Conservation (phyloP, 2,113 vertebrate genomes). For the Peromyscus californicus region DNA sequence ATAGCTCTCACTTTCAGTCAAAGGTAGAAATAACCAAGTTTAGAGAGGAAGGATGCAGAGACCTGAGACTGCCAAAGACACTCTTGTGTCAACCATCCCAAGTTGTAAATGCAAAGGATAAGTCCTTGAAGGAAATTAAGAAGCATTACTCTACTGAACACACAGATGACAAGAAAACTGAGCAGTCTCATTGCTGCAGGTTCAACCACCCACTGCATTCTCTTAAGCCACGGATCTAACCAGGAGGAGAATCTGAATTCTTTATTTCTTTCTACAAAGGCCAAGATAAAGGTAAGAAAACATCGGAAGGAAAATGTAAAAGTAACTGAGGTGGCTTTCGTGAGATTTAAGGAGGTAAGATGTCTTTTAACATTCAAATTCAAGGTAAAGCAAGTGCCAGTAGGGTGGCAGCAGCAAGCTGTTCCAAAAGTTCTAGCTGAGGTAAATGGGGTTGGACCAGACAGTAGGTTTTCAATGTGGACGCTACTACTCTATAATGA, state of each 20-base stretch:
- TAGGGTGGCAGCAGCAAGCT: accelerated
- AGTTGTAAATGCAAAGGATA: not conserved
- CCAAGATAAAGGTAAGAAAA: not conserved
- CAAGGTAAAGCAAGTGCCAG: too few relatives aligned
- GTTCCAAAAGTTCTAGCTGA: not conserved
- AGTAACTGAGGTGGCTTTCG: not conserved
- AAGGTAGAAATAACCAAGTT: not conserved
- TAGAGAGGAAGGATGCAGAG: not conserved
- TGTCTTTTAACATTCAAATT: not conserved
- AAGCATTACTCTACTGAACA: not conserved
- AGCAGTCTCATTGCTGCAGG: not conserved
- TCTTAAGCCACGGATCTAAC: not conserved
- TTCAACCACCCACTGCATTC: not conserved
- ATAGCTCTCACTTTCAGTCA: not conserved
- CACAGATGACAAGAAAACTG: not conserved
- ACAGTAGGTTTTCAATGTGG: not conserved
- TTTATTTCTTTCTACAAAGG: not conserved
- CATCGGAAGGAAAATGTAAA: not conserved
- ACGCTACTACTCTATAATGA: not conserved
- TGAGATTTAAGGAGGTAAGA: not conserved
- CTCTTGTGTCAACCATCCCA: not conserved
- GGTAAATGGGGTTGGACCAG: not conserved
- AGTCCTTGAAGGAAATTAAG: not conserved
- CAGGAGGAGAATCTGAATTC: not conserved
- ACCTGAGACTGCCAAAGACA: not conserved